Base-by-base conservation (phyloP, 1,140 invertebrate genomes). In the Dufourea novaeangliae region DNA sequence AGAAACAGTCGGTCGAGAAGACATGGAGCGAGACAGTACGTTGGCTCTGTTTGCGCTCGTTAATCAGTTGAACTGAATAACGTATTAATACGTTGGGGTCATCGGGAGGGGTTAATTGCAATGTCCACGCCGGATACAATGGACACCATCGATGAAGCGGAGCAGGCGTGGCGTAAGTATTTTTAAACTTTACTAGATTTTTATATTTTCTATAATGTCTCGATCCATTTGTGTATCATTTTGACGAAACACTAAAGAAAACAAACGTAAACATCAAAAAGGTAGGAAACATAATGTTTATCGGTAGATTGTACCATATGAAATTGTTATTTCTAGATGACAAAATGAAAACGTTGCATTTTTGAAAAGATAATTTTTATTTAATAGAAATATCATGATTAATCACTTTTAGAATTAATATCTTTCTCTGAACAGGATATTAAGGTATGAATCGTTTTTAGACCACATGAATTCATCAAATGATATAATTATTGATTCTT, bases 141-240 rank as follows among this genome's bases (percentile, higher is more conserved):
- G 90, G 88, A 90, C 66, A 92, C 88, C 79, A 91, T 91, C 72
- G 86, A 90, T 80, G 90, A 92, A 82, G 90, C 89, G 56, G 91
- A 91, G 75, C 90, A 91, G 76, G 91, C 90, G 34, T 92, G 90
- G 91, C 89, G 91, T 92, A 87, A 92, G 91, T 92, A 90, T n/a
- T 37, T 41, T 5, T 32, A n/a, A 22, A 70, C 44, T 63, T 46
- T 25, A 4, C n/a, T 0, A 25, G 32, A 25, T 6, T 14, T 4
- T 4, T n/a, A 44, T 71, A 10, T 62, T 22, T n/a, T 22, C 25
- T 41, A 4, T n/a, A 50, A 7, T 50, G 5, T 50, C 20, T n/a
- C n/a, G 5, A 17, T 7, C 6, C 1, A n/a, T 20, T 34, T 4
- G 20, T 20, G 11, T 59, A 7, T 22, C 22, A 25, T 25, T 6